Conservation (phyloP, 2,888 invertebrate species). For the Panorpa germanica region DNA sequence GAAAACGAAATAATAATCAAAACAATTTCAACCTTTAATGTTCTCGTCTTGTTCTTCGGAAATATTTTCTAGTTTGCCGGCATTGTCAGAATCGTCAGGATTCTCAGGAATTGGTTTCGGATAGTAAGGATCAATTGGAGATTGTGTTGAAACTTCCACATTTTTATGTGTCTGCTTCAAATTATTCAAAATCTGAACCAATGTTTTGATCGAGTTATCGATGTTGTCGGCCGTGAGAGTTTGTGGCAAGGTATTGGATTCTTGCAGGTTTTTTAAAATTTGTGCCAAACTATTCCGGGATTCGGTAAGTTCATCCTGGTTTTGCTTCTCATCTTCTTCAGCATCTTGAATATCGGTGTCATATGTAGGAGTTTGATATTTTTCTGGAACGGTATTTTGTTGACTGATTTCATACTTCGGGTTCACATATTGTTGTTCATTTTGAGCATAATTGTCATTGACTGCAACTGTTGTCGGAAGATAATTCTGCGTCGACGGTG, state of each 20-base stretch:
- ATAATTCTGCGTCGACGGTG: too few relatives aligned
- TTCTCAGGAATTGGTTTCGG: conserved; percentile 20
- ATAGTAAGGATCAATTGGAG: conserved; percentile 4
- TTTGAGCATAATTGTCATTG: too few relatives aligned
- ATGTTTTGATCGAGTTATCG: conserved; percentile 56
- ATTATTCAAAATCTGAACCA: conserved; percentile 53
- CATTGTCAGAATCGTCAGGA: conserved; percentile 18
- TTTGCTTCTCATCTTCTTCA: background rate
- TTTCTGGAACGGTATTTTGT: conserved; percentile 2
- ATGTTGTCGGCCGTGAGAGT: conserved; percentile 59
- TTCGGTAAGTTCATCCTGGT: conserved; percentile 16
- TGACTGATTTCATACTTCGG: conserved; percentile 9
- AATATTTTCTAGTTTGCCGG: too few relatives aligned
- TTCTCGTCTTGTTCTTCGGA: conserved; percentile 27
- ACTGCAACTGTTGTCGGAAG: too few relatives aligned
- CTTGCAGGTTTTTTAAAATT: conserved; percentile 50
- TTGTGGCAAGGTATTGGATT: conserved; percentile 56
- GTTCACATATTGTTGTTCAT: too few relatives aligned
- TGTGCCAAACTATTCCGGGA: conserved; percentile 27
- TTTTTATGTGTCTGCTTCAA: conserved; percentile 31
- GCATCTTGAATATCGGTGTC: conserved; percentile 5
- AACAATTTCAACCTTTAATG: conserved; percentile 1
- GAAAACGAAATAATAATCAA: background rate
- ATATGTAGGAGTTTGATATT: conserved; percentile 1
- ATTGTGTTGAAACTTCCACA: conserved; percentile 13